phyloP scores from a whole-genome alignment of 2,113 vertebrate species.

The Sebastes schlegelii region DNA sequence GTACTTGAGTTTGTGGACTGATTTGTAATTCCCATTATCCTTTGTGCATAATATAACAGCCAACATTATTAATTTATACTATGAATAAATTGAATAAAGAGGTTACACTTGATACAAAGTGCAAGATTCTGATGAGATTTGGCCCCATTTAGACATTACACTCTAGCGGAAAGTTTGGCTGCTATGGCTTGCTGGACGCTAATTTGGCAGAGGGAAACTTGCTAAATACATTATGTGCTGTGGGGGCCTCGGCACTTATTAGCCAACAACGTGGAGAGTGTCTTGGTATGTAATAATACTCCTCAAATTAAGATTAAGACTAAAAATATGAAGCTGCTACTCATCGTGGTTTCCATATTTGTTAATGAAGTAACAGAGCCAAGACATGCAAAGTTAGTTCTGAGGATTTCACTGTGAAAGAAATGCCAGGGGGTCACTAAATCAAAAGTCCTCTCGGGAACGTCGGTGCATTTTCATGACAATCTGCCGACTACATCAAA shows the following conservation, averaged over 20 bases:
- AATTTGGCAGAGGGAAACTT: conserved; percentile 35
- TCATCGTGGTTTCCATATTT: neutral
- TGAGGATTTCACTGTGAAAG: neutral
- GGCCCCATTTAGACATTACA: conserved; percentile 35
- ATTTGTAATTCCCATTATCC: conserved; percentile 72
- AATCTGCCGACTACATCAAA: neutral
- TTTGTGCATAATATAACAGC: conserved; percentile 75
- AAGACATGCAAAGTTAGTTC: neutral
- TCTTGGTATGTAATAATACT: neutral
- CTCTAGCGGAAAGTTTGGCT: conserved; percentile 28
- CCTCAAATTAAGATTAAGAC: neutral
- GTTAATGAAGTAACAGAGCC: neutral
- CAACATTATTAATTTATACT: conserved; percentile 72
- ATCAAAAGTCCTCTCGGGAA: neutral
- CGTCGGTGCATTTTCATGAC: neutral
- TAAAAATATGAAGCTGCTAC: neutral
- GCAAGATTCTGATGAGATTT: conserved; percentile 55
- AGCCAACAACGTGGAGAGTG: conserved; percentile 16
- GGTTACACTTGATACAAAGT: conserved; percentile 53
- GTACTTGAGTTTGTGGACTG: conserved; percentile 61
- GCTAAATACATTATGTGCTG: conserved; percentile 10
- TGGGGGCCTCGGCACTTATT: neutral
- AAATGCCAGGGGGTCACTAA: neutral
- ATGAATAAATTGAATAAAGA: conserved; percentile 70
- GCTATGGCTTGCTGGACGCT: conserved; percentile 1